Conservation (phyloP, 2,888 invertebrate species). For the Ramazzottius varieornatus region DNA sequence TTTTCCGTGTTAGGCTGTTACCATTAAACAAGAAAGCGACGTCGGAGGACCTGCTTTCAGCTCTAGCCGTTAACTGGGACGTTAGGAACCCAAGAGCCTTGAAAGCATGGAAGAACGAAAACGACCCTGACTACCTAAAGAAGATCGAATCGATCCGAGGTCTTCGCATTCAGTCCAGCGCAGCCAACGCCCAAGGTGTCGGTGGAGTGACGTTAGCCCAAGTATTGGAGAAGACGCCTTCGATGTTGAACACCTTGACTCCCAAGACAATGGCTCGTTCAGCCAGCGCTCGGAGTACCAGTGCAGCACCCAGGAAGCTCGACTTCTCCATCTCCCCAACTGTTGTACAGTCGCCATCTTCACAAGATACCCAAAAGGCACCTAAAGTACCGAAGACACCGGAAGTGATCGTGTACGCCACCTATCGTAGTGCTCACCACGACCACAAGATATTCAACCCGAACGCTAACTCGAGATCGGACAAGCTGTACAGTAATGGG, state of each 20-base stretch:
- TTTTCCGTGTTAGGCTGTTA: not conserved
- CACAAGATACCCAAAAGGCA: too few species aligned
- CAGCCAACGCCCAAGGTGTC: not conserved
- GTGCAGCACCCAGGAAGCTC: not conserved
- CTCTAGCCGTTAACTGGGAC: not conserved
- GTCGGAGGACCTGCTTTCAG: not conserved
- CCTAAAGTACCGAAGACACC: not conserved
- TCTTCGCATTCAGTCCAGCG: not conserved
- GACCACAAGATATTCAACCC: not conserved
- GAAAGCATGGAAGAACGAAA: not conserved
- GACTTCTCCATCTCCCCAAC: too few species aligned
- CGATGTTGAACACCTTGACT: not conserved
- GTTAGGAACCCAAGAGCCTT: not conserved
- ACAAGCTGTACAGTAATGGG: not conserved
- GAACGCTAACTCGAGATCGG: not conserved
- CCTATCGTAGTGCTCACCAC: not conserved
- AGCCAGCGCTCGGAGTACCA: not conserved
- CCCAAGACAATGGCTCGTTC: not conserved
- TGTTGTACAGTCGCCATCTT: too few species aligned
- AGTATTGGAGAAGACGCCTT: not conserved
- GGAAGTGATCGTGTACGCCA: not conserved
- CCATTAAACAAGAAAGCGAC: not conserved
- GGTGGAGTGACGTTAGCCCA: not conserved
- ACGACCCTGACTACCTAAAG: not conserved
- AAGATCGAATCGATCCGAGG: not conserved